These are phyloP conservation scores for Troglohyphantes excavatus DNA, from an alignment of 2,888 invertebrate species.

Conservation along the genomic window DNA sequence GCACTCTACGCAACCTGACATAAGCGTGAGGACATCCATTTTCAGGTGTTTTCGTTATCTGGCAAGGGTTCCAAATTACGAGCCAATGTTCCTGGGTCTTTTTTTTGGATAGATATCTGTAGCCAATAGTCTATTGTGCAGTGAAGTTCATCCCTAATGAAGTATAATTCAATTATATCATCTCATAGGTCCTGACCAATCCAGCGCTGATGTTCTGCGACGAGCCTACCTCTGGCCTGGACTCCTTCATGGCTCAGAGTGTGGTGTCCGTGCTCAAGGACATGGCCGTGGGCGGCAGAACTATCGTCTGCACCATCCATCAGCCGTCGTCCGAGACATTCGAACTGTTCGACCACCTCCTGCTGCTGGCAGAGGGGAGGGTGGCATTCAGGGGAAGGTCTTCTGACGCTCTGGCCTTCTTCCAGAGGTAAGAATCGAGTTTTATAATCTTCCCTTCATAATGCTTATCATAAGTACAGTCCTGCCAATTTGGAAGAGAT, in stretches of 20 bases:
- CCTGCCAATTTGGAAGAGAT: too few species aligned
- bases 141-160: too few species aligned
- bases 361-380: constrained; percentile 84
- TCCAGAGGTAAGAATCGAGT: constrained; percentile 80
- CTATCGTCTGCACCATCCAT: constrained; percentile 85
- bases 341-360: constrained; percentile 84
- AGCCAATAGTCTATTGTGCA: too few species aligned
- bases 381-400: constrained; percentile 84
- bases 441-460: too few species aligned
- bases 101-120: too few species aligned
- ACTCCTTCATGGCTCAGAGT: constrained; percentile 98
- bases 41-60: too few species aligned
- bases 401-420: constrained; percentile 82
- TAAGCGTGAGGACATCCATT: too few species aligned
- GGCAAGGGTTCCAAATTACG: too few species aligned
- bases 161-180: too few species aligned
- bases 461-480: too few species aligned
- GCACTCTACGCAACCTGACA: too few species aligned
- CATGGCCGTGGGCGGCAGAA: constrained; percentile 83
- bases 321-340: constrained; percentile 85
- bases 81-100: too few species aligned
- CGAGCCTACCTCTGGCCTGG: constrained; percentile 97
- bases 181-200: constrained; percentile 91
- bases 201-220: constrained; percentile 98
- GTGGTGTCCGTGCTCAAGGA: constrained; percentile 88